A percentile compares a stretch with the other conserved stretches of the same genome.
Evolutionary conservation across 2,113 vertebrate genomes (phyloP).

Genomic region (Phrynosoma platyrhinos): DNA sequence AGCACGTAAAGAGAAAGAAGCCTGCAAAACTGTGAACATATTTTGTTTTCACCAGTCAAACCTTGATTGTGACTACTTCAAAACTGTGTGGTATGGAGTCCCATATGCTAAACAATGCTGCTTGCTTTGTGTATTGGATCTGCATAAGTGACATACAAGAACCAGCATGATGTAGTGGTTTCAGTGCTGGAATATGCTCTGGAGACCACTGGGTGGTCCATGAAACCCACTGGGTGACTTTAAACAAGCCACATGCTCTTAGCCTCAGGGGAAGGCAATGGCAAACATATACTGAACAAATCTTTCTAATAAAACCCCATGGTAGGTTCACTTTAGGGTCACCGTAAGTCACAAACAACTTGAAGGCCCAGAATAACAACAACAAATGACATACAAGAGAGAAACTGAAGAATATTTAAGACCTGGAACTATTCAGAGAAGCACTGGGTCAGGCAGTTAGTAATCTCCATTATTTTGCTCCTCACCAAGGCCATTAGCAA

Average conservation of each 20-base stretch:
- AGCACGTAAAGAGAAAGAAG: not conserved
- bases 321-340: too few relatives aligned
- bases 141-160: not conserved
- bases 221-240: too few relatives aligned
- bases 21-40: not conserved
- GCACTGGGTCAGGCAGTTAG: not conserved
- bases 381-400: not conserved
- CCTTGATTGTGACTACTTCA: not conserved
- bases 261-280: too few relatives aligned
- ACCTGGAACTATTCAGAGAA: not conserved
- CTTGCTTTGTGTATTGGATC: not conserved
- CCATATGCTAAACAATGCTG: not conserved
- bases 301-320: too few relatives aligned
- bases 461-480: not conserved
- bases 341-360: too few relatives aligned
- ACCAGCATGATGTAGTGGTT: too few relatives aligned
- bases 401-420: not conserved
- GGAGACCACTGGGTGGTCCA: too few relatives aligned
- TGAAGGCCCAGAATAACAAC: too few relatives aligned
- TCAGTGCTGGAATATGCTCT: too few relatives aligned
- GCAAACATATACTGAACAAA: too few relatives aligned
- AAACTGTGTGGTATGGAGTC: not conserved
- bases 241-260: too few relatives aligned
- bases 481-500: not conserved
- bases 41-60: not conserved